Conservation (phyloP, 2,888 invertebrate species). For the Sphaerophoria rueppellii region DNA sequence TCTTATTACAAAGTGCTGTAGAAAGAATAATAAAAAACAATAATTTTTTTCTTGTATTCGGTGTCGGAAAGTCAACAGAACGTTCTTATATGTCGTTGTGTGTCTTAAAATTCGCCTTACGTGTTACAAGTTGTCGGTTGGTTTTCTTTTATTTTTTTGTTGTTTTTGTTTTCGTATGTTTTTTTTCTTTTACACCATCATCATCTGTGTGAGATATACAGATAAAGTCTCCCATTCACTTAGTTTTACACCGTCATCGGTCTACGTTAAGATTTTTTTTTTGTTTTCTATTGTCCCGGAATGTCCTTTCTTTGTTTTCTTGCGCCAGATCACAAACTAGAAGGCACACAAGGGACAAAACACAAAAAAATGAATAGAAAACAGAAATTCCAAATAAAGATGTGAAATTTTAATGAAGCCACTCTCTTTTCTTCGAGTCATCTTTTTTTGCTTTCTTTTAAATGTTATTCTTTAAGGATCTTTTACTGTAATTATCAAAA, state of each 20-base stretch:
- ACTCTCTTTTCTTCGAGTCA: constrained; percentile 40
- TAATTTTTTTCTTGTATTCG: constrained; percentile 51
- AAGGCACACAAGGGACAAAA: constrained; percentile 1
- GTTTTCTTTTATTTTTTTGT: constrained; percentile 4
- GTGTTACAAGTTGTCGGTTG: constrained; percentile 36
- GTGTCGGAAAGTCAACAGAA: constrained; percentile 61
- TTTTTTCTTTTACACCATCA: constrained; percentile 16
- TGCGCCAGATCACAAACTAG: not conserved
- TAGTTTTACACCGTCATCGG: constrained; percentile 22
- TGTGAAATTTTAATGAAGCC: constrained; percentile 69
- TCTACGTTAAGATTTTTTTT: not conserved
- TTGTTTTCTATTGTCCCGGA: constrained; percentile 35
- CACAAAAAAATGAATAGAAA: constrained; percentile 16
- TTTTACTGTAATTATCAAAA: not conserved
- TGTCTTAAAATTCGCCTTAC: constrained; percentile 26
- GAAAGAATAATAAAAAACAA: constrained; percentile 19
- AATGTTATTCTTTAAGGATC: not conserved
- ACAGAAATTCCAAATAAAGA: constrained; percentile 60
- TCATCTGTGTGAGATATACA: constrained; percentile 5
- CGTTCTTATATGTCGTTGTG: constrained; percentile 52
- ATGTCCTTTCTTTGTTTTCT: constrained; percentile 14
- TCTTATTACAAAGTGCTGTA: not conserved
- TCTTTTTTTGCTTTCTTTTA: constrained; percentile 9
- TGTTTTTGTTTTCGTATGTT: not conserved
- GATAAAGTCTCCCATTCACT: not conserved